Evolutionary conservation across 2,113 vertebrate species (phyloP), one percentile per base, ranked within the genome.

Genomic region (Solea senegalensis): DNA sequence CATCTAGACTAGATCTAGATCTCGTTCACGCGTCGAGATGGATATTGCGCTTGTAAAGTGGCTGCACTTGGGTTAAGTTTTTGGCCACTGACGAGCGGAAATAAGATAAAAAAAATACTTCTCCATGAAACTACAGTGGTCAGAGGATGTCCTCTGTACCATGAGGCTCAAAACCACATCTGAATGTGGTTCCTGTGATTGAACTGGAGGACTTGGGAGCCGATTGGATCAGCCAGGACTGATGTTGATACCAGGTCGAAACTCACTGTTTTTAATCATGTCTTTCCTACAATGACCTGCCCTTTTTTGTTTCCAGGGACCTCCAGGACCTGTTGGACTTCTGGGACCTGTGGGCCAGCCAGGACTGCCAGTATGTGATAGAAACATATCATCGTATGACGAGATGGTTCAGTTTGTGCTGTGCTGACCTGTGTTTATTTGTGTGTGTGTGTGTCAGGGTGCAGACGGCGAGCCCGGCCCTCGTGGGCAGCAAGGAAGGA

Each of bases 401-500:
- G 15, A 9, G 7, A 26, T 49, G 1, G 12, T 44, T 55, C 61
- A 12, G 5, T 2, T 60, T 48, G 16, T 69, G 8, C 8, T 55
- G 3, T 34, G 21, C 11, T 69, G 45, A 70, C 51, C 48, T 65
- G 40, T 66, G 21, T 59, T 1, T 69, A 27, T 59, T 1, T 76
- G 21, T 21, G 21, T 21, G 21, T 21, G 66, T 51, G 5, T 73
- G 48, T 82, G 74, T 65, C 79, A 98, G 97, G 97, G 97, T 43
- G 86, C 84, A 3, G 96, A 98, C 0, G 96, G 97, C 7, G 95
- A 97, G 61, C 89, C 93, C 40, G 97, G 97, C 5, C 95, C 93
- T 50, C 93, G 94, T 13, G 96, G 97, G 53, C 95, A 96, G 80
- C 95, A 96, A 71, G 96, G 96, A 14, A 95, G 97, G 94, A 92